phyloP scores from a whole-genome alignment of 2,888 invertebrate genomes.

The Mantis religiosa region DNA sequence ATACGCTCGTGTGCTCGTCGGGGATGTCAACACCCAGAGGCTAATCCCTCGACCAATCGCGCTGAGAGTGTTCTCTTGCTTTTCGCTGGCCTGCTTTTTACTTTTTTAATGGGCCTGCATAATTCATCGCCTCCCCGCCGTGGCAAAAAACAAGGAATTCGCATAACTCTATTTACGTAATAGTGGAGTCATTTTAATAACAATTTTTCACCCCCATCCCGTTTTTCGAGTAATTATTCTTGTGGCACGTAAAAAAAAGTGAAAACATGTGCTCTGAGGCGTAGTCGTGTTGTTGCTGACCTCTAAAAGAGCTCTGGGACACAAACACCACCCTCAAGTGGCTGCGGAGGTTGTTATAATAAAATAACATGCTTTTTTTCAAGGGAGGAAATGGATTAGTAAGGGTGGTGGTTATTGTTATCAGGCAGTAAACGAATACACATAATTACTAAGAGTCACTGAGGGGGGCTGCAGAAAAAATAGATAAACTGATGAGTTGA shows the following conservation, averaged over 20 bases:
- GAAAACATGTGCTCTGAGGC: background rate
- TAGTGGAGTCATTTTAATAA: background rate
- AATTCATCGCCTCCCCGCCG: background rate
- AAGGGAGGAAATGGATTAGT: background rate
- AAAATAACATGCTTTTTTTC: background rate
- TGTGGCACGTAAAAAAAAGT: background rate
- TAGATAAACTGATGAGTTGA: background rate
- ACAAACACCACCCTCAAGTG: background rate
- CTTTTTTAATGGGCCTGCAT: background rate
- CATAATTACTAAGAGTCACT: background rate
- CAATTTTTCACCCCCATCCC: background rate
- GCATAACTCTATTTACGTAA: background rate
- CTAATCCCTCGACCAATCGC: background rate
- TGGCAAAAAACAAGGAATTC: background rate
- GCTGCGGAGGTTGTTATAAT: background rate
- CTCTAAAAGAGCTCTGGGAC: background rate
- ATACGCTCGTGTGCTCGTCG: background rate
- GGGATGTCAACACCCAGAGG: background rate
- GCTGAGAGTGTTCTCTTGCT: constrained; percentile 16
- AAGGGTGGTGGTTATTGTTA: background rate
- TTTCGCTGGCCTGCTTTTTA: background rate
- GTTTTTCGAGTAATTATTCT: background rate
- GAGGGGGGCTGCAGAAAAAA: background rate
- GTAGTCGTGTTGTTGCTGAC: background rate
- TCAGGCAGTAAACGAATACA: background rate